These are phyloP conservation scores for Phoxinus dragarum DNA, from an alignment of 2,797 vertebrate species.

Conservation along the genomic window DNA sequence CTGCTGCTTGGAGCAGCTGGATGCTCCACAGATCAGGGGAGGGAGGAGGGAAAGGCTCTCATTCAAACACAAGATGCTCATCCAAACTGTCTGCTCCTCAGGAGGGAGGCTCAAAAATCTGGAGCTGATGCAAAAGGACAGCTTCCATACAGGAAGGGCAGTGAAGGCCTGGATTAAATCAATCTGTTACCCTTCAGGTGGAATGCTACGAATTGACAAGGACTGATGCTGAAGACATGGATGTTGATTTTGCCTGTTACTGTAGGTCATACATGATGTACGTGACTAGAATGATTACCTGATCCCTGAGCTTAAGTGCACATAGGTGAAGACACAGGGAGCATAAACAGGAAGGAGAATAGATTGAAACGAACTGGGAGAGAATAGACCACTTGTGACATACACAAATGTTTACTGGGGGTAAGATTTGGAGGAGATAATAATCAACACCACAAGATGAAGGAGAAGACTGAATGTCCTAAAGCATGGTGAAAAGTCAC, in stretches of 20 bases:
- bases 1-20: conserved; percentile 38
- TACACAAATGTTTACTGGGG: neutral
- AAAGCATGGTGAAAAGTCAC: conserved; percentile 12
- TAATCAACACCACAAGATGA: conserved; percentile 1
- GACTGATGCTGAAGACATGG: conserved; percentile 19
- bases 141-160: conserved; percentile 47
- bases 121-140: conserved; percentile 58
- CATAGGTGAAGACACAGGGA: neutral
- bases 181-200: conserved; percentile 32
- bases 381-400: conserved; percentile 16
- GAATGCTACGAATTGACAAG: conserved; percentile 27
- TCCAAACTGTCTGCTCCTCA: conserved; percentile 36
- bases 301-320: conserved; percentile 9
- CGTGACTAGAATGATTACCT: conserved; percentile 13
- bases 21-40: conserved; percentile 36
- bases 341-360: conserved; percentile 1
- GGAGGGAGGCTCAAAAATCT: conserved; percentile 44
- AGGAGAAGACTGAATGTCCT: neutral
- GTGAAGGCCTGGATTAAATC: conserved; percentile 50
- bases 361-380: conserved; percentile 12
- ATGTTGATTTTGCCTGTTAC: conserved; percentile 31
- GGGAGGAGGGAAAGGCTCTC: conserved; percentile 17
- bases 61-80: conserved; percentile 46
- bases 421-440: neutral
- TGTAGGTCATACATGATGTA: conserved; percentile 44